Evolutionary conservation across 2,113 vertebrate species (phyloP).

Genomic region (Saguinus imperator): DNA sequence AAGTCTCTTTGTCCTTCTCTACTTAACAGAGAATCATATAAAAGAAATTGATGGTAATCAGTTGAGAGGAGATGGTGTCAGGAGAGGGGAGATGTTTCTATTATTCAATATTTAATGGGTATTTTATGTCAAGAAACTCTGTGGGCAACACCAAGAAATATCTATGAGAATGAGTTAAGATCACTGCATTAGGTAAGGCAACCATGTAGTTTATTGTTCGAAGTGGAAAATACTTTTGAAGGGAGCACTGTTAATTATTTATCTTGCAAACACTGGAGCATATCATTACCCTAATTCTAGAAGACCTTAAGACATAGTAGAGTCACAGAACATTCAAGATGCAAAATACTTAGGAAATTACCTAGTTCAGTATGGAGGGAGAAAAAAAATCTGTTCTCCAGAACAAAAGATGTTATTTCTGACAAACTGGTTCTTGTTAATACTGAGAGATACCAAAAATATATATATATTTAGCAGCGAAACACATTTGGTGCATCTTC

Average conservation of each 20-base stretch:
- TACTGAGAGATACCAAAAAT: not conserved
- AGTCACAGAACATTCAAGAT: not conserved
- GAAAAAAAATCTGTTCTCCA: not conserved
- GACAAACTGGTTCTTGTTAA: not conserved
- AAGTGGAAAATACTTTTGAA: not conserved
- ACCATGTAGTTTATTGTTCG: fast-evolving
- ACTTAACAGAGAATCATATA: not conserved
- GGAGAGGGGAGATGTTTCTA: not conserved
- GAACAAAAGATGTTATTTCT: not conserved
- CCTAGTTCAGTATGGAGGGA: not conserved
- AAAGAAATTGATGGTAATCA: not conserved
- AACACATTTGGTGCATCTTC: not conserved
- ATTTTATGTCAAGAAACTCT: not conserved
- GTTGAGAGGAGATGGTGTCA: not conserved
- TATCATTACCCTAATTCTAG: fast-evolving
- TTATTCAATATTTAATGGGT: not conserved
- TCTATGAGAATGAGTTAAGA: not conserved
- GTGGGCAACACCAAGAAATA: fast-evolving
- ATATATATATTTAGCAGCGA: not conserved
- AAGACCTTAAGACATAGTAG: not conserved
- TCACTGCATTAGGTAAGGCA: too few species aligned
- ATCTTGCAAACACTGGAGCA: not conserved
- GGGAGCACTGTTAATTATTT: not conserved
- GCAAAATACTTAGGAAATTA: not conserved
- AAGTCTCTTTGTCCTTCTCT: not conserved